These are phyloP conservation scores for Apogon hyalosoma DNA, from an alignment of 2,797 vertebrate genomes.

Conservation along the genomic window DNA sequence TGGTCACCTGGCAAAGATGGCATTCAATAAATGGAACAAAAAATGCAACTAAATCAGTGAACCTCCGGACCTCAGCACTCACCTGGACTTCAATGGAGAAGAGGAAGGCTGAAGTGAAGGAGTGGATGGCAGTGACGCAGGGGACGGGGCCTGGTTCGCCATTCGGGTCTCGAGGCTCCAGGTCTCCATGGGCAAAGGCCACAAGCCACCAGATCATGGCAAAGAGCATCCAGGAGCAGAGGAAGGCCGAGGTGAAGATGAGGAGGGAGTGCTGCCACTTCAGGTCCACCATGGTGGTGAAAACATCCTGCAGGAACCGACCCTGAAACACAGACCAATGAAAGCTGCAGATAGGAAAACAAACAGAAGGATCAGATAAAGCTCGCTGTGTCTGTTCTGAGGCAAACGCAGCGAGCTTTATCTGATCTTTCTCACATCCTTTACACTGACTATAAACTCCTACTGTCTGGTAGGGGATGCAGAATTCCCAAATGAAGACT, in stretches of 20 bases:
- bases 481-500: no score
- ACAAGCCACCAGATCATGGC: constrained; percentile 90
- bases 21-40: not conserved
- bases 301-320: constrained; percentile 88
- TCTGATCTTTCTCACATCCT: no score
- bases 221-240: constrained; percentile 90
- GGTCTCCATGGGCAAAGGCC: constrained; percentile 88
- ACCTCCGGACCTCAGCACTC: not conserved
- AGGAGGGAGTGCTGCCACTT: constrained; percentile 89
- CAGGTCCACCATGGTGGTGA: constrained; percentile 91
- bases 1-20: constrained; percentile 87
- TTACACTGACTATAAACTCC: no score
- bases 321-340: constrained; percentile 70
- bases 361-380: no score
- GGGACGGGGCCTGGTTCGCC: constrained; percentile 74
- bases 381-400: no score
- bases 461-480: no score
- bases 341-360: not conserved
- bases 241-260: constrained; percentile 89
- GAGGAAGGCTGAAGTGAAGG: constrained; percentile 96
- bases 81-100: constrained; percentile 98
- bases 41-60: not conserved
- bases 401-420: no score
- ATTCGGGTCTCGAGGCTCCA: constrained; percentile 74
- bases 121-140: constrained; percentile 88